Evolutionary conservation across 2,888 invertebrate genomes (phyloP).

Genomic region (Myopa tessellatipennis): DNA sequence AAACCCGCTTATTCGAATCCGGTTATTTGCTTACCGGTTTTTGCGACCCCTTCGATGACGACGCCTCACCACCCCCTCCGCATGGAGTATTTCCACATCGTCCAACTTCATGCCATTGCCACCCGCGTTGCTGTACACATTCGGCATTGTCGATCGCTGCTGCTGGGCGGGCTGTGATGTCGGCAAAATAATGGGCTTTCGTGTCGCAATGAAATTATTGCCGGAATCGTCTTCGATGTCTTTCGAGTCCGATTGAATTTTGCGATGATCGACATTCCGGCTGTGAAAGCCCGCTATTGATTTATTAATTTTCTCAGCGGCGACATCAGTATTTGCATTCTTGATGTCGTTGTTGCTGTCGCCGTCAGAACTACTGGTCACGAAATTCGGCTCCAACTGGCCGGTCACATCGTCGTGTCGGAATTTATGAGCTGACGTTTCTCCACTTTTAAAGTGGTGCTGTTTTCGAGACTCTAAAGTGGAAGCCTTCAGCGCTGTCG

Average conservation of each 20-base stretch:
- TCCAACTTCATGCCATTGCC: constrained; percentile 67
- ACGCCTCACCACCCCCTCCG: constrained; percentile 62
- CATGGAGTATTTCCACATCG: constrained; percentile 65
- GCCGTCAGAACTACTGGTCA: constrained; percentile 28
- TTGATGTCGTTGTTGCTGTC: too few relatives aligned
- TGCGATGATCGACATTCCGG: constrained; percentile 65
- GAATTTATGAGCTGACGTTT: constrained; percentile 41
- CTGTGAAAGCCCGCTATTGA: constrained; percentile 50
- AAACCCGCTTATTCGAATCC: too few relatives aligned
- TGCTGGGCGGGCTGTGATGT: constrained; percentile 64
- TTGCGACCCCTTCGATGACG: constrained; percentile 65
- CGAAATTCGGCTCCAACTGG: constrained; percentile 41
- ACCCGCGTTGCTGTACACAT: constrained; percentile 67
- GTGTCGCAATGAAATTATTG: constrained; percentile 66
- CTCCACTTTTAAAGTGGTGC: background rate
- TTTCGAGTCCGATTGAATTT: constrained; percentile 68
- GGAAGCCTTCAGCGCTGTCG: constrained; percentile 14
- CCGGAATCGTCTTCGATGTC: constrained; percentile 68
- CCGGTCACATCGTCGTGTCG: constrained; percentile 33
- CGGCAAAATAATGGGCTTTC: constrained; percentile 63
- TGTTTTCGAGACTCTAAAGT: background rate
- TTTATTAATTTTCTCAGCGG: constrained; percentile 66
- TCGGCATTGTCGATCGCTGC: constrained; percentile 65
- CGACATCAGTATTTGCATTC: constrained; percentile 5
- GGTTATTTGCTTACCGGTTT: constrained; percentile 56